These are phyloP conservation scores for Eulemur mongoz DNA, from an alignment of 2,797 vertebrate genomes.

Conservation along the genomic window DNA sequence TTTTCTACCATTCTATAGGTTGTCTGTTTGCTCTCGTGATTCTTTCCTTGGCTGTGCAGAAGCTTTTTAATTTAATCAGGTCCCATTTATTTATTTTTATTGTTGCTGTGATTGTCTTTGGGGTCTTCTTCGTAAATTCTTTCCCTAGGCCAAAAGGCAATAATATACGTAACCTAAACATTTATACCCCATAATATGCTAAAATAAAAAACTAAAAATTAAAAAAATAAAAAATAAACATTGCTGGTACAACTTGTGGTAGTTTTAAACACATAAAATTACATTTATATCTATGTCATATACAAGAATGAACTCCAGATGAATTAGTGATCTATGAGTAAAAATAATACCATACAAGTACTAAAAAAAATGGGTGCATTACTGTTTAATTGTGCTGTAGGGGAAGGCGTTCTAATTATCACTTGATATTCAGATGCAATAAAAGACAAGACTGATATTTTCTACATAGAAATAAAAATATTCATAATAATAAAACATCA, in stretches of 20 bases:
- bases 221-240: background rate
- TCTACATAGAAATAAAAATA: background rate
- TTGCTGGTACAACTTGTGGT: no score
- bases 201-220: no score
- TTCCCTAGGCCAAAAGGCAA: no score
- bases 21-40: no score
- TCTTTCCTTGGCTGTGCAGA: no score
- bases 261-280: background rate
- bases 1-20: no score
- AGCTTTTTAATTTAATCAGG: no score
- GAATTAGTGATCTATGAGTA: background rate
- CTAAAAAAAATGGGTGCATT: background rate
- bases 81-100: no score
- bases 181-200: no score
- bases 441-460: background rate
- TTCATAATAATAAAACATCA: background rate
- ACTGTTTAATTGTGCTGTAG: background rate
- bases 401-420: background rate
- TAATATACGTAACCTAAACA: no score
- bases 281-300: background rate
- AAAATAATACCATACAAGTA: background rate
- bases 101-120: no score
- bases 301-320: background rate
- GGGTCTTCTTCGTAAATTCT: no score
- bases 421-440: background rate